Base-by-base conservation (phyloP, 2,113 vertebrate genomes). In the Clarias magur region DNA sequence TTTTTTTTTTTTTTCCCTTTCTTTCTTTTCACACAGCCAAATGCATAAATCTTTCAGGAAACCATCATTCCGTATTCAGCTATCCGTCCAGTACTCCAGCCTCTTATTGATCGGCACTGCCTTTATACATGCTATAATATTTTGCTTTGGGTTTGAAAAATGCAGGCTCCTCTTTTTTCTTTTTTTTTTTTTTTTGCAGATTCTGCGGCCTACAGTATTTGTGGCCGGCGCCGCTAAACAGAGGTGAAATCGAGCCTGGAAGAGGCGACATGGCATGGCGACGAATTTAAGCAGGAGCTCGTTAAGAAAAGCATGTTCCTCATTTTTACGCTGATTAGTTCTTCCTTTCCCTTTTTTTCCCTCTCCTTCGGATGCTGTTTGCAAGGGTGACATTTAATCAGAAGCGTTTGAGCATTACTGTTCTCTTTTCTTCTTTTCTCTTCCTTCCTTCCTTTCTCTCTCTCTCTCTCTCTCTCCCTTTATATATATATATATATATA, bases 241-340 rank as follows among this genome's bases (percentile, higher is more conserved):
- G 92, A 93, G 92, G 92, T 91, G 93, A 95, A 94, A 94, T 93
- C 90, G 88, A 92, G 91, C 91, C 89, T 65, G 54, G 30, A 89
- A 91, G 62, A 94, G 92, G 90, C 89, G 92, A 92, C 92, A 90
- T 90, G 85, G 89, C 91, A 90, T 90, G 91, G 89, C 54, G 85
- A 85, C 70, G 88, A 91, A 89, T 93, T 93, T 92, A 88, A 90
- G 91, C 88, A 89, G 90, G 90, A 93, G 91, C 93, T 95, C 94
- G 93, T 95, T 94, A 94, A 83, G 88, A 91, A 90, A 93, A 89
- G 87, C 91, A 85, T 88, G 89, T 89, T 90, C 30, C 80, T 87
- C 82, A 83, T 90, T 79, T 89, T 27, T 88, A 85, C 85, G 88
- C 91, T 89, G 93, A 93, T 89, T 90, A 86, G 88, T 85, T 90